Evolutionary conservation across 2,797 vertebrate genomes (phyloP).

Genomic region (Amblyopsis hoosieri): DNA sequence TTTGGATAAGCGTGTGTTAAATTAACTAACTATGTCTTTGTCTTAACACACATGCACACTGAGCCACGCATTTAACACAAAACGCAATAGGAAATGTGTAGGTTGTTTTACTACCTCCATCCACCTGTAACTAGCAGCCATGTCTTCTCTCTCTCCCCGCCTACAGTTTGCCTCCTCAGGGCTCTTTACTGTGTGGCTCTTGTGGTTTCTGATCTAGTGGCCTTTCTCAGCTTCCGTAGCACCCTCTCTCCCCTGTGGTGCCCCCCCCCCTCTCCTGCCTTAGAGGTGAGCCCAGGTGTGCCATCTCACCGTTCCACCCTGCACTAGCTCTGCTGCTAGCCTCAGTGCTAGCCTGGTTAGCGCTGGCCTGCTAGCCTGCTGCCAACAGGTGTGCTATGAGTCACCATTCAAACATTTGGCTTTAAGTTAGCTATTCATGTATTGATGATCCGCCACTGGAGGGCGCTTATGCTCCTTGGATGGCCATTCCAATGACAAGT

Average conservation of each 20-base stretch:
- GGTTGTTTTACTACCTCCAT: slow-evolving; percentile 78
- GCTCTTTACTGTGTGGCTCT: slow-evolving; percentile 99
- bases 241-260: slow-evolving; percentile 89
- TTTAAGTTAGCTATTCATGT: no score
- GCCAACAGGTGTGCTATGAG: no score
- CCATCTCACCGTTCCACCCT: slow-evolving; percentile 42
- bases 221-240: slow-evolving; percentile 98
- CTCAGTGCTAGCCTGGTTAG: no score
- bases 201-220: slow-evolving; percentile 99
- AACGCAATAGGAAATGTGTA: slow-evolving; percentile 33
- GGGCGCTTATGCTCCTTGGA: no score
- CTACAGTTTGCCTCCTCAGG: slow-evolving; percentile 86
- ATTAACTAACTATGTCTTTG: background rate
- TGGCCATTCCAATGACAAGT: no score
- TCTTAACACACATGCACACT: slow-evolving; percentile 11
- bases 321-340: slow-evolving; percentile 25
- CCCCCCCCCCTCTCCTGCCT: slow-evolving; percentile 88
- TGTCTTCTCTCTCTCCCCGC: slow-evolving; percentile 72
- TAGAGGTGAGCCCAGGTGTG: slow-evolving; percentile 89
- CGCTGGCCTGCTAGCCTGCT: no score
- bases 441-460: no score
- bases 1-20: no score
- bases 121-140: slow-evolving; percentile 74
- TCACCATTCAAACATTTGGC: no score
- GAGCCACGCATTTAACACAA: slow-evolving; percentile 22